A percentile compares a stretch with the other conserved stretches of the same genome.
These are phyloP conservation scores for Hylaeus anthracinus DNA, from an alignment of 1,140 invertebrate species.

Conservation along the genomic window DNA sequence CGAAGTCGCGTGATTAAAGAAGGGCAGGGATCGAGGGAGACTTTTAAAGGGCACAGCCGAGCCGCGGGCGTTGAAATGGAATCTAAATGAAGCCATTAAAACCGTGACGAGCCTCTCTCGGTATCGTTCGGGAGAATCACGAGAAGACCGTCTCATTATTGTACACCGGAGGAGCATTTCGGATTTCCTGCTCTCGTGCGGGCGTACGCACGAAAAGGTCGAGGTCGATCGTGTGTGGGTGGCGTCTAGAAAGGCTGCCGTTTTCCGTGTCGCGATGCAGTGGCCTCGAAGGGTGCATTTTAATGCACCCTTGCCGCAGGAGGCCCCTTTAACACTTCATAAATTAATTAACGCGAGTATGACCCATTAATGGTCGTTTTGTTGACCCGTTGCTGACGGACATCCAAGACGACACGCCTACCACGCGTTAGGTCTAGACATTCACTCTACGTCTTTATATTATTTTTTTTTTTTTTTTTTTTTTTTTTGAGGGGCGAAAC, in stretches of 20 bases:
- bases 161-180: conserved; percentile 36
- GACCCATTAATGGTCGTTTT: conserved; percentile 56
- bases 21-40: background rate
- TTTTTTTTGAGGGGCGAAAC: background rate
- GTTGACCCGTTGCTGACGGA: conserved; percentile 5
- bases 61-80: conserved; percentile 4
- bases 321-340: conserved; percentile 63
- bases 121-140: conserved; percentile 47
- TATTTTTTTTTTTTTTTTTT: background rate
- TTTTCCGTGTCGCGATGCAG: conserved; percentile 36
- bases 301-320: conserved; percentile 55
- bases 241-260: background rate
- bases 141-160: conserved; percentile 47
- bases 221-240: background rate
- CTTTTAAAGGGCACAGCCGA: background rate
- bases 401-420: background rate
- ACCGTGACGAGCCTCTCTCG: conserved; percentile 14
- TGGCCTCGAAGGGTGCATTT: conserved; percentile 57
- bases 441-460: too few relatives aligned
- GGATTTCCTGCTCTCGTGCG: conserved; percentile 53
- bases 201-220: conserved; percentile 18
- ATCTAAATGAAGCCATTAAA: conserved; percentile 58
- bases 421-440: background rate
- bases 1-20: background rate
- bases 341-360: conserved; percentile 65